These are phyloP conservation scores for Urechis unicinctus DNA, from an alignment of 2,888 invertebrate genomes.

Conservation along the genomic window DNA sequence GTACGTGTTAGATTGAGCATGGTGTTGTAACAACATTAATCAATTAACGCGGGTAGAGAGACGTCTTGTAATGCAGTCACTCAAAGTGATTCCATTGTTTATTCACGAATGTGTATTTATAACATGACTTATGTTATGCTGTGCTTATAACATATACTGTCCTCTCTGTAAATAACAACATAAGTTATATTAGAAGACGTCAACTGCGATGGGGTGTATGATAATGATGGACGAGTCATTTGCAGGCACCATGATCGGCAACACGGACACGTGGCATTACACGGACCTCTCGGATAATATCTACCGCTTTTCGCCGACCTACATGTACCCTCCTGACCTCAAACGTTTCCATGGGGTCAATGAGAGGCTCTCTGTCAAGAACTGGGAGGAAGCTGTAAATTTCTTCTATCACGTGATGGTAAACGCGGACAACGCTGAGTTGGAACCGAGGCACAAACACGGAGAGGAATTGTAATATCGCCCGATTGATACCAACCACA, in stretches of 20 bases:
- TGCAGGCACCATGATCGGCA: constrained; percentile 37
- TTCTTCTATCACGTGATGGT: constrained; percentile 53
- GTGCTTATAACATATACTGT: too few species aligned
- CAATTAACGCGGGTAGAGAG: too few species aligned
- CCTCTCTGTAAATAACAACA: too few species aligned
- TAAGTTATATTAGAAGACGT: too few species aligned
- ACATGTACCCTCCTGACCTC: constrained; percentile 40
- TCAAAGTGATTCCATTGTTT: too few species aligned
- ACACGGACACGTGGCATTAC: constrained; percentile 54
- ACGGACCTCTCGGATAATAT: constrained; percentile 48
- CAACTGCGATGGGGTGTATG: too few species aligned
- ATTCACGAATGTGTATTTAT: too few species aligned
- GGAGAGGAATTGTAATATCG: neutral
- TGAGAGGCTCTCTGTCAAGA: constrained; percentile 52
- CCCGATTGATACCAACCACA: too few species aligned
- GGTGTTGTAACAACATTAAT: too few species aligned
- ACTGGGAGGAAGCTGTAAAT: constrained; percentile 52
- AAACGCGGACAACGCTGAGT: constrained; percentile 42
- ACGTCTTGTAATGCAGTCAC: too few species aligned
- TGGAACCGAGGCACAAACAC: neutral
- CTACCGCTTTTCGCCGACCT: constrained; percentile 52
- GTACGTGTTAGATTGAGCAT: constrained; percentile 32
- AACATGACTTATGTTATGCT: too few species aligned
- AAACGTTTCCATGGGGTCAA: constrained; percentile 53
- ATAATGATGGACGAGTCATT: too few species aligned